Evolutionary conservation across 2,113 vertebrate species (phyloP).

Genomic region (Drymodes brunneopygia): DNA sequence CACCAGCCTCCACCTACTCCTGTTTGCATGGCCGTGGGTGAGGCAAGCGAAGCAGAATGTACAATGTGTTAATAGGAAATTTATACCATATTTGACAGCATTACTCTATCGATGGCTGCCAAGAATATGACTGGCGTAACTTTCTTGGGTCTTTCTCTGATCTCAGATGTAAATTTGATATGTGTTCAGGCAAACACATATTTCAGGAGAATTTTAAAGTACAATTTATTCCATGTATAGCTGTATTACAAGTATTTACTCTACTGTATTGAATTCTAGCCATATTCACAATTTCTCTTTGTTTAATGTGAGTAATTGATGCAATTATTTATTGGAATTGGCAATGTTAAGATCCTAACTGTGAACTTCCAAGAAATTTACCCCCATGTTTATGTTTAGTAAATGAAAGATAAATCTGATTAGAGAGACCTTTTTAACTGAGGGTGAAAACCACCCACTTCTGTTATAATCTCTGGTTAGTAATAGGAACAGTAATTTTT

Average conservation of each 20-base stretch:
- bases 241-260: neutral
- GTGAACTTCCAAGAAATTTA: neutral
- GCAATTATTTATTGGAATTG: neutral
- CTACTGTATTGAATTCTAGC: neutral
- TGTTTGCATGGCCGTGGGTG: neutral
- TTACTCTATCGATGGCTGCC: slow-evolving; percentile 5
- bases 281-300: neutral
- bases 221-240: neutral
- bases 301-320: neutral
- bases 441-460: neutral
- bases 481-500: neutral
- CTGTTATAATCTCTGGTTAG: neutral
- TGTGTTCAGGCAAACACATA: slow-evolving; percentile 12
- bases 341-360: neutral
- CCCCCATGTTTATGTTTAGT: neutral
- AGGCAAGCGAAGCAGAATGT: neutral
- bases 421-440: neutral
- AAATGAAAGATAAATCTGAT: neutral
- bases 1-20: neutral
- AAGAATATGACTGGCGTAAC: slow-evolving; percentile 51
- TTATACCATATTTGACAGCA: slow-evolving; percentile 26
- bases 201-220: slow-evolving; percentile 13
- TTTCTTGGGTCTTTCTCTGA: slow-evolving; percentile 17
- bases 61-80: neutral
- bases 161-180: slow-evolving; percentile 26